phyloP scores from a whole-genome alignment of 2,888 invertebrate species.

The Panopea generosa region DNA sequence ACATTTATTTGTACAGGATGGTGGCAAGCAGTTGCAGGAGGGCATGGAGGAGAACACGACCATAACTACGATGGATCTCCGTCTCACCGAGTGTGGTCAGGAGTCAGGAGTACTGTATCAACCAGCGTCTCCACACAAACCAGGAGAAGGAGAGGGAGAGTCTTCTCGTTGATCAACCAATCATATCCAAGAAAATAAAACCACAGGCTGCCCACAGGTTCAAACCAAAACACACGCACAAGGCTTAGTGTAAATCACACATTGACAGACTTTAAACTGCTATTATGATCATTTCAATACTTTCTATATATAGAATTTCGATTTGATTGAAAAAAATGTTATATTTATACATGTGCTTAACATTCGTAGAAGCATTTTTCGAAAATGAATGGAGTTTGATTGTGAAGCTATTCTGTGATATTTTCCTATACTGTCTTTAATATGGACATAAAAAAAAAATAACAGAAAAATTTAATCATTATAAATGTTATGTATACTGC shows the following conservation, averaged over 20 bases:
- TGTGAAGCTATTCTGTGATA: too few relatives aligned
- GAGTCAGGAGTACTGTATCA: slow-evolving; percentile 85
- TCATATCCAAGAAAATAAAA: slow-evolving; percentile 68
- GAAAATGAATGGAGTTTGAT: too few relatives aligned
- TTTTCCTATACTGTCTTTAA: too few relatives aligned
- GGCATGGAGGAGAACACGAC: slow-evolving; percentile 84
- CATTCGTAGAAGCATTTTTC: too few relatives aligned
- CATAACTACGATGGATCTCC: slow-evolving; percentile 83
- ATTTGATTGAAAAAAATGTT: too few relatives aligned
- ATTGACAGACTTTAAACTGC: too few relatives aligned
- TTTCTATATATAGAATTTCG: too few relatives aligned
- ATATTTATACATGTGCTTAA: too few relatives aligned
- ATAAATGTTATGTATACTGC: too few relatives aligned
- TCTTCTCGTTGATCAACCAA: slow-evolving; percentile 67
- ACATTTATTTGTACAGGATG: slow-evolving; percentile 77
- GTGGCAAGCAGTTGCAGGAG: slow-evolving; percentile 85
- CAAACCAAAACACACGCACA: slow-evolving; percentile 42
- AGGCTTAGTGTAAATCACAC: not conserved
- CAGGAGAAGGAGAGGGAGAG: slow-evolving; percentile 80
- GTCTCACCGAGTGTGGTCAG: slow-evolving; percentile 85
- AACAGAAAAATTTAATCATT: too few relatives aligned
- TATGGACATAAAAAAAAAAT: too few relatives aligned
- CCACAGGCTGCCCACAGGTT: slow-evolving; percentile 79
- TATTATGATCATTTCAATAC: too few relatives aligned
- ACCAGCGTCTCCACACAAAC: slow-evolving; percentile 83